A percentile compares a stretch with the other conserved stretches of the same genome.
Evolutionary conservation across 2,797 vertebrate species (phyloP).

Genomic region (Eulemur coronatus): DNA sequence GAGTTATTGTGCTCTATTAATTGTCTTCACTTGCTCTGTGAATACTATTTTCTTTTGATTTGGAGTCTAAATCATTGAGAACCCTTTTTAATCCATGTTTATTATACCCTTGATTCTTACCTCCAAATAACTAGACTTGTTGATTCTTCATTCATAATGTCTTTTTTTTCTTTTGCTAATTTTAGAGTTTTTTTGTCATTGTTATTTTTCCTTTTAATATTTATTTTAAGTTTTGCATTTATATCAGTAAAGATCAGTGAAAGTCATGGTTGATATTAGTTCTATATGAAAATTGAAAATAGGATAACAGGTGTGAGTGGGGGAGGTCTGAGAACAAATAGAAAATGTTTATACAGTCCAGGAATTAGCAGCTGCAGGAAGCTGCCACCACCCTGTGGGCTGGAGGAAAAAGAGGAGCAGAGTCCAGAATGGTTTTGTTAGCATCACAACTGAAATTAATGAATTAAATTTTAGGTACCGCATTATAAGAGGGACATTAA

Average conservation of each 20-base stretch:
- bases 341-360: neutral
- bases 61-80: neutral
- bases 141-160: neutral
- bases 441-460: neutral
- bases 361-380: neutral
- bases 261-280: neutral
- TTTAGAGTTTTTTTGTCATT: neutral
- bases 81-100: neutral
- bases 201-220: neutral
- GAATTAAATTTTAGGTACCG: neutral
- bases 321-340: neutral
- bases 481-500: neutral
- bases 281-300: neutral
- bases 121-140: neutral
- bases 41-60: neutral
- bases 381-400: neutral
- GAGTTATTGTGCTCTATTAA: neutral
- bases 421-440: neutral
- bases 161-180: neutral
- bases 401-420: neutral
- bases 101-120: neutral
- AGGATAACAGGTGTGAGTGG: neutral
- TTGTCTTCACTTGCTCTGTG: neutral
- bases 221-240: neutral
- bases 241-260: neutral